Base-by-base conservation (phyloP, 2,113 vertebrate genomes). In the Centropus unirufus region DNA sequence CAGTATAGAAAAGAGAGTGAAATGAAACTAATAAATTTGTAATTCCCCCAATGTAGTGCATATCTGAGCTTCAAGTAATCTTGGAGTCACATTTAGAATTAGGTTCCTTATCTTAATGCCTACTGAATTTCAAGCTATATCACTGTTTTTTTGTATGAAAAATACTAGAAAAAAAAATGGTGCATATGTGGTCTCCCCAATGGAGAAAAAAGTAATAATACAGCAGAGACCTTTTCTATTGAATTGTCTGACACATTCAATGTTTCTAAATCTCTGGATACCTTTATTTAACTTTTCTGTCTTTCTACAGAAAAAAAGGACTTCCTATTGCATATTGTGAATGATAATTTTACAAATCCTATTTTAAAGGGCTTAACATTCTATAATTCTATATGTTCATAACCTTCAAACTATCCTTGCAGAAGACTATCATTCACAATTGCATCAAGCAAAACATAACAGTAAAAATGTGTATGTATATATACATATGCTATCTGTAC, bases 71-170 rank as follows among this genome's bases (percentile, higher is more conserved):
- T 83, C 52, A 67, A 59, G 47, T 83, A 88, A 81, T 87, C 52
- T 52, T 64, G 12, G 18, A 40, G 42, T 51, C 80, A 42, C 66
- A 59, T 85, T 88, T 62, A 34, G 61, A 93, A 89, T 85, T 82
- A 85, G n/a, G 87, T 93, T 87, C 54, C 30, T 42, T 87, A 32
- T 69, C 36, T 64, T 87, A 87, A 79, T 66, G 76, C 58, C 46
- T 66, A 66, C 13, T 13, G 80, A 69, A 82, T 79, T 91, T 89
- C 46, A 66, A 89, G 17, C 42, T 40, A 8, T 67, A 74, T 70
- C 80, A 39, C 22, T 95, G 15, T 13, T 44, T 93, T 90, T 90
- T 83, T 93, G 67, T 80, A 66, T 83, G 70, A 89, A 90, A 91
- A 91, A 68, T 58, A 73, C 12, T 42, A 69, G 39, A 24, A 64